Conservation (phyloP, 2,888 invertebrate genomes). For the Cataglyphis albicans region DNA sequence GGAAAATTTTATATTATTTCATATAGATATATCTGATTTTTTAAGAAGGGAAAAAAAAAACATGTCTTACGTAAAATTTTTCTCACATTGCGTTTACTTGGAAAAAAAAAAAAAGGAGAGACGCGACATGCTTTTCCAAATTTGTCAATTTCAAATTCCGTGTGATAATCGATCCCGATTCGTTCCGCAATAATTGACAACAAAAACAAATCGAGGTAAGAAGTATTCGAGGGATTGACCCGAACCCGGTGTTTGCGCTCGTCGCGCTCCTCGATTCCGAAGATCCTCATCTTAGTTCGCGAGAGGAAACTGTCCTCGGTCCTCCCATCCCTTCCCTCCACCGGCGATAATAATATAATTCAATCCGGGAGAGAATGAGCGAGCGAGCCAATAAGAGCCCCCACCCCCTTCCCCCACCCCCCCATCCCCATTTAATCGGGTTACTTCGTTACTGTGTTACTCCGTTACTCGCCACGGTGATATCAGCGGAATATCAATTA, state of each 20-base stretch:
- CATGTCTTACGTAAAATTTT: too few relatives aligned
- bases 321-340: slow-evolving; percentile 37
- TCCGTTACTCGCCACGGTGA: slow-evolving; percentile 84
- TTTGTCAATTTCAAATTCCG: not conserved
- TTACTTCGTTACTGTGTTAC: slow-evolving; percentile 85
- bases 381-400: slow-evolving; percentile 83
- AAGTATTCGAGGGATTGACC: slow-evolving; percentile 24
- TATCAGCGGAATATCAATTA: slow-evolving; percentile 86
- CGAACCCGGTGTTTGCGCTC: slow-evolving; percentile 32
- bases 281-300: slow-evolving; percentile 58
- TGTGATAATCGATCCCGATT: not conserved
- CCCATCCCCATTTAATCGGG: slow-evolving; percentile 79
- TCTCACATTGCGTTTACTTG: too few relatives aligned
- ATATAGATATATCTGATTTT: too few relatives aligned
- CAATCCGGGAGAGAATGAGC: slow-evolving; percentile 80
- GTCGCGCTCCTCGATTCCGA: slow-evolving; percentile 41
- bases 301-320: slow-evolving; percentile 35
- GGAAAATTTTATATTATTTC: too few relatives aligned
- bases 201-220: not conserved
- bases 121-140: not conserved
- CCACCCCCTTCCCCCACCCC: slow-evolving; percentile 79
- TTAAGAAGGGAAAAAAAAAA: too few relatives aligned
- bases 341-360: slow-evolving; percentile 84
- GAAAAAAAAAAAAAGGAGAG: not conserved
- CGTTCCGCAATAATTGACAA: slow-evolving; percentile 1